Base-by-base conservation (phyloP, 2,888 invertebrate genomes). In the Ashinkailepas kermadecensis region DNA sequence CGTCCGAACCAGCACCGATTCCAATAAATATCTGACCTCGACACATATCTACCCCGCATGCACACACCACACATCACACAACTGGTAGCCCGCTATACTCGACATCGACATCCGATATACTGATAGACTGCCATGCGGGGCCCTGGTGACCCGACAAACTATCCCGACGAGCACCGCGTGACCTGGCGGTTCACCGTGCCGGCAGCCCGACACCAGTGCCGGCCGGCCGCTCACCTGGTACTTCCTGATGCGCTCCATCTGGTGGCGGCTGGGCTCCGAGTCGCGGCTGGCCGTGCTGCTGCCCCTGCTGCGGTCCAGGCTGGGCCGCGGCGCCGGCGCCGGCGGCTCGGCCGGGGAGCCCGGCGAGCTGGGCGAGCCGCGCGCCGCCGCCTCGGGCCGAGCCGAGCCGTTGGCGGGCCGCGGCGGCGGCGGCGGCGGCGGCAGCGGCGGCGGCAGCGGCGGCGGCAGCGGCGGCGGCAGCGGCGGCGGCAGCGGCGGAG, bases 171-270 rank as follows among this genome's bases (percentile, higher is more conserved):
- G 39, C 39, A 1, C 39, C 39, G 4, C 39, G 39, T 3, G 39
- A 39, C 39, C 39, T 39, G 39, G 39, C 39, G 39, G 39, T 39
- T 4, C 39, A 39, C 4, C 39, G 2, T 39, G 39, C 39, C 39
- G 39, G 39, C 39, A 39, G 39, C 2, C 39, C 1, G 39, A 39
- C 39, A 39, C 39, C 39, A 39, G 1, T 4, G 39, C 39, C 39
- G 39, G 39, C 23, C 54, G 54, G 15, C 64, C 81, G 83, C 91
- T 90, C 85, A 96, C 95, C 93, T 95, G 95, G 88, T 95, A 96
- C 88, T 95, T 95, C 86, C 93, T 93, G 87, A 97, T 95, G 88
- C 95, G 94, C 87, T 95, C 95, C 88, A 96, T 90, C 88, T 96
- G 95, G 87, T 92, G 91, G 91, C 91, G 78, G 81, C 79, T 78